Evolutionary conservation across 1,140 invertebrate genomes (phyloP).

Genomic region (Eufriesea mexicana): DNA sequence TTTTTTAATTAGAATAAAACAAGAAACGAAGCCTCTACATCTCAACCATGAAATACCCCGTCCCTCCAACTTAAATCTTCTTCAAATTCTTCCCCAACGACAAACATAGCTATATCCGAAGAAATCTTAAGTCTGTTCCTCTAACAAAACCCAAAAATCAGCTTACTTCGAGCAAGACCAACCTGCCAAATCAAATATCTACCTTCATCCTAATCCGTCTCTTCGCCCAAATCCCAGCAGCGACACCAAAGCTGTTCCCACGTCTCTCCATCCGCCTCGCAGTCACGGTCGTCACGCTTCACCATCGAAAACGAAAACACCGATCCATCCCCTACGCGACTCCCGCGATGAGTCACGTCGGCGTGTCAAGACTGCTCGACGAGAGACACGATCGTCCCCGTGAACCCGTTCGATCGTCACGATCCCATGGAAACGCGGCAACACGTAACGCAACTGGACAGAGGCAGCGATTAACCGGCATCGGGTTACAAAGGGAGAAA

Average conservation of each 20-base stretch:
- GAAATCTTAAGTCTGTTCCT: background rate
- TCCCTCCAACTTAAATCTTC: too few relatives aligned
- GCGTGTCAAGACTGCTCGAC: background rate
- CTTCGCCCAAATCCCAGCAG: background rate
- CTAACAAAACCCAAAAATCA: background rate
- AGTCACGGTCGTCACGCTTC: background rate
- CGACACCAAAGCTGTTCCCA: background rate
- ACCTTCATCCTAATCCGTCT: background rate
- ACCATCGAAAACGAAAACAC: background rate
- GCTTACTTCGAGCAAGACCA: background rate
- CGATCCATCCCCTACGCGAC: too few relatives aligned
- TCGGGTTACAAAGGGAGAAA: slow-evolving; percentile 31
- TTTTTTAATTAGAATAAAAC: too few relatives aligned
- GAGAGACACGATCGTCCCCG: background rate
- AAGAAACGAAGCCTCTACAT: too few relatives aligned
- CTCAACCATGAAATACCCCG: too few relatives aligned
- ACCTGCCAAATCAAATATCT: background rate
- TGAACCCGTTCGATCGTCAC: slow-evolving; percentile 5
- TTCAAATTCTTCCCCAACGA: too few relatives aligned
- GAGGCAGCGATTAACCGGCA: slow-evolving; percentile 22
- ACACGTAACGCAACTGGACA: slow-evolving; percentile 1
- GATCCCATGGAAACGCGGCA: slow-evolving; percentile 23
- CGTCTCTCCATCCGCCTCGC: background rate
- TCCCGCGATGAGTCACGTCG: background rate
- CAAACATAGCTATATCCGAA: too few relatives aligned